Evolutionary conservation across 2,797 vertebrate species (phyloP), one percentile per base, ranked within the genome.

Genomic region (Hozukius guyotensis): DNA sequence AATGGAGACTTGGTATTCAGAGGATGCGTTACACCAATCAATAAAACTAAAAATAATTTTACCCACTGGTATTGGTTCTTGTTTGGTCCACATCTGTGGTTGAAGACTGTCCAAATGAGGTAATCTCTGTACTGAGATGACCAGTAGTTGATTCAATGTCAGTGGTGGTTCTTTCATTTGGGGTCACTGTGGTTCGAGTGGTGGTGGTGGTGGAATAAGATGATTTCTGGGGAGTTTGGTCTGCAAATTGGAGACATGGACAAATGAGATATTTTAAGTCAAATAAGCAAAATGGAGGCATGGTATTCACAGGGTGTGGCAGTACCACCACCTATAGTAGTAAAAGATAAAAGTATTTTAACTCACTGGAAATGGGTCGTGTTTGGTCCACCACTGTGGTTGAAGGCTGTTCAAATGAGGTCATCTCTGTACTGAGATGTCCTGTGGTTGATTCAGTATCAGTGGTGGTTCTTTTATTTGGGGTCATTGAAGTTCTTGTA

Each of bases 381-480:
- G 27, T 53, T 11, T 22, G n/a, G 1, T 62, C 6, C 1, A 20
- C 4, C 5, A 20, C 18, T 18, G 13, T 12, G 2, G 46, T 56
- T 63, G 46, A 42, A 16, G 9, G 3, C 13, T 14, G 31, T 4
- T 1, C 18, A 29, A 11, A 9, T 2, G 25, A 10, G 4, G 4
- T 31, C 5, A 9, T 31, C 27, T 36, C 34, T 12, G 34, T 36
- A 36, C 34, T 36, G 34, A 36, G 3, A 36, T 36, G 34, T 0
- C 4, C 34, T 0, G 34, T 4, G 0, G 34, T 36, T 36, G 34
- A 36, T 2, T 36, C 1, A 12, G n/a, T 3, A 2, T 31, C 31
- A 3, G 8, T 32, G 31, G 31, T 32, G 31, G 31, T 34, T 32
- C 31, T 38, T 53, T 18, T 7, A 8, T 27, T 63, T 46, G 27